Evolutionary conservation across 2,888 invertebrate species (phyloP), one percentile per base, ranked within the genome.

Genomic region (Diarsia mendica): DNA sequence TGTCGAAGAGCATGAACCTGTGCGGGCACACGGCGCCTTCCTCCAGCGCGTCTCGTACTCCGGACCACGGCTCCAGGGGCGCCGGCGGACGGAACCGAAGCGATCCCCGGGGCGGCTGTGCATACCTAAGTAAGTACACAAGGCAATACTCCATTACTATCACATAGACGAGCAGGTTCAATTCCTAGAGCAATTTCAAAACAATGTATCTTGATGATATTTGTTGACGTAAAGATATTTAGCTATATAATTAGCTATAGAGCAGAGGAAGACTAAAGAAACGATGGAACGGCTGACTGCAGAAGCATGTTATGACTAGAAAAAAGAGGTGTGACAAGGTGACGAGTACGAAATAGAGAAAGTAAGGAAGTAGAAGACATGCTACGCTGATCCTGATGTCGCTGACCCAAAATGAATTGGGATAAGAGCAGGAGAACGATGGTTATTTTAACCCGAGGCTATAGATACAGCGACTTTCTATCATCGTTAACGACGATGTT

Each of bases 21-120:
- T 98, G 98, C 0, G 98, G 97, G 89, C 98, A 98, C 18, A 97
- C 97, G n/a, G 97, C 97, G 9, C 97, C 97, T 87, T 97, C 98
- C 63, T 97, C 97, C 3, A 97, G 95, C 0, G 98, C 98, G 90
- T 98, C 97, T 74, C 97, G 96, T 1, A 97, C 94, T 0, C 97
- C 97, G 0, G 96, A 92, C 97, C 97, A 97, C 0, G 97, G 94
- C 82, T 96, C 97, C 87, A 97, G 94, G 0, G 97, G 97, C 18
- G 96, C 95, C 0, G 97, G 97, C 3, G 97, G 95, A 33, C 97
- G 95, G 89, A 97, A 97, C 82, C 97, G 93, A 13, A 96, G 92
- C 1, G 95, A 87, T 0, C 96, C 96, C 5, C 93, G 95, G 0
- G 96, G 96, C 0, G 96, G 95, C 84, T 96, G 96, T 2, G 96